Conservation (phyloP, 2,113 vertebrate species). For the Gambusia affinis region DNA sequence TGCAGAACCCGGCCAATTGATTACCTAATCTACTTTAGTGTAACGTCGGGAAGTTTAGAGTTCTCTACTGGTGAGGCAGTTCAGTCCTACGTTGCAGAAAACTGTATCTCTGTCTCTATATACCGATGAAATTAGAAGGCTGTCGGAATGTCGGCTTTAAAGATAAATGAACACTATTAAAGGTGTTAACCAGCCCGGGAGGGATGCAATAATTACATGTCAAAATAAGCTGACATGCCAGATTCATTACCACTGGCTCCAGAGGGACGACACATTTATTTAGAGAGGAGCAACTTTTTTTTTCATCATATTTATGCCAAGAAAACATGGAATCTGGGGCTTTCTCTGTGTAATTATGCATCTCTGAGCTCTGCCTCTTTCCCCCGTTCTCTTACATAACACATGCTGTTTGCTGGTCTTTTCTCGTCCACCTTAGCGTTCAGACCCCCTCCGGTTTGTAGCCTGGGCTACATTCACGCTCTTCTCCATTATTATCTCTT, state of each 20-base stretch:
- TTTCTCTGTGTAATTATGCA: conserved; percentile 25
- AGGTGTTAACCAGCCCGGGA: conserved; percentile 33
- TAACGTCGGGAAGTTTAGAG: not conserved
- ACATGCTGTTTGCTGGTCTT: conserved; percentile 4
- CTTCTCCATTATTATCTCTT: conserved; percentile 38
- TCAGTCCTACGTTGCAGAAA: conserved; percentile 1
- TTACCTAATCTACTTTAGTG: not conserved
- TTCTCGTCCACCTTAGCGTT: conserved; percentile 39
- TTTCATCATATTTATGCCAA: conserved; percentile 6
- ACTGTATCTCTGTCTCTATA: conserved; percentile 4
- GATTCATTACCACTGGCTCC: conserved; percentile 26
- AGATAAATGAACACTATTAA: conserved; percentile 33
- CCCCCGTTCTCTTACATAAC: conserved; percentile 46
- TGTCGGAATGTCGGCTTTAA: conserved; percentile 3
- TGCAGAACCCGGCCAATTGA: not conserved
- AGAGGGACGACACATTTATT: conserved; percentile 14
- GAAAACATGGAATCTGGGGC: conserved; percentile 9
- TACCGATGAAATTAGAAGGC: conserved; percentile 14
- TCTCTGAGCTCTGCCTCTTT: conserved; percentile 14
- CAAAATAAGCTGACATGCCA: conserved; percentile 18
- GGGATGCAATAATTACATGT: conserved; percentile 37
- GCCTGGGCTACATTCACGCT: conserved; percentile 32
- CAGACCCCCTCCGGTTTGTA: conserved; percentile 33
- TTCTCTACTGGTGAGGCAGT: not conserved
- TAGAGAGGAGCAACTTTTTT: conserved; percentile 1